Base-by-base conservation (phyloP, 2,113 vertebrate genomes). In the Capra hircus region DNA sequence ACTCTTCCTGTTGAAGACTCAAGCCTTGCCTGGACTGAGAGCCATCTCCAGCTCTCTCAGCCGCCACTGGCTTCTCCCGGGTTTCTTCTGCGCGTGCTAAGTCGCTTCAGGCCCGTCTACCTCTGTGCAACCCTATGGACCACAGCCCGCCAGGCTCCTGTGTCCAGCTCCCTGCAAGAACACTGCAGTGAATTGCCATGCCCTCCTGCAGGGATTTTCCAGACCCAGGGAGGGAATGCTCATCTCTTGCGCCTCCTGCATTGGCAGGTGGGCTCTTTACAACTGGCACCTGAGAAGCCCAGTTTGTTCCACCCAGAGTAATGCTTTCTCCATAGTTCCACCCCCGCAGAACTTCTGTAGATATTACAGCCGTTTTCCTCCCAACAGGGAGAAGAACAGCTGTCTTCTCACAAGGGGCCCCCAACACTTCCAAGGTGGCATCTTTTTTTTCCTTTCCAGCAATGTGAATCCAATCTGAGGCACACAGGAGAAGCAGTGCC, bases 241-340 rank as follows among this genome's bases (percentile, higher is more conserved):
- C 23, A 14, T 2, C 71, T 15, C 71, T 4, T 4, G 1, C 0
- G 6, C 40, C 36, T 14, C 40, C 23, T 7, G 11, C 71, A 0
- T 2, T 7, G 36, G 40, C 71, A 27, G 71, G 71, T 3, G 12
- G 36, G 71, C 23, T 14, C 36, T 14, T 7, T 3, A 7, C 36
- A 6, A 3, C 21, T 2, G 27, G 71, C 23, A 0, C 36, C 71
- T 4, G 71, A 14, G 40, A 43, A 77, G 71, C 71, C 71, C 40
- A 27, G 23, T 77, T 36, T 33, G n/a, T 80, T 45, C 80, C n/a
- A 55, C 43, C 33, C 25, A 28, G 36, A 96, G 6, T 7, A 19
- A 36, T 7, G 25, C 25, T 59, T 4, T 77, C 78, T 23, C 86
- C 15, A 10, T 57, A 71, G 55, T 83, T 15, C 50, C 40, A 27